Conservation (phyloP, 2,888 invertebrate genomes). For the Osmoderma eremita region DNA sequence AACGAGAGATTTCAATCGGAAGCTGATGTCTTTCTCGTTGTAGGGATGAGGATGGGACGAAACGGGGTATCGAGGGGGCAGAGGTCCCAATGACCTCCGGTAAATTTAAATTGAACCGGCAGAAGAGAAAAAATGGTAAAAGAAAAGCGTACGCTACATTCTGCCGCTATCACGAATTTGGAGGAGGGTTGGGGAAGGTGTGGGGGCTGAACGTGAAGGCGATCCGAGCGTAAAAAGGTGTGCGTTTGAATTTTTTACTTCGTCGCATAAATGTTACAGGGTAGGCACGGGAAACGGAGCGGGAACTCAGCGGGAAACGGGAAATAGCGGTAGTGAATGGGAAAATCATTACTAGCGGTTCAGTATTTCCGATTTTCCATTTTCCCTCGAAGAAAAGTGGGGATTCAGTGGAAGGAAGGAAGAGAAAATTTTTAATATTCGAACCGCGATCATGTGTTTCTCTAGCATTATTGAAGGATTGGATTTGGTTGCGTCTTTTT, state of each 20-base stretch:
- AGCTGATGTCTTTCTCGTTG: no score
- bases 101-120: not conserved
- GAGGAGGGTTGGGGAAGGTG: not conserved
- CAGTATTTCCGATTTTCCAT: not conserved
- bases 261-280: slow-evolving; percentile 14
- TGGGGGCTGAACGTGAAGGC: not conserved
- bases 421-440: no score
- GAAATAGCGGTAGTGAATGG: slow-evolving; percentile 12
- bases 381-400: not conserved
- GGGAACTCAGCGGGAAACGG: slow-evolving; percentile 8
- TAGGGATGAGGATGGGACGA: no score
- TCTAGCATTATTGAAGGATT: no score
- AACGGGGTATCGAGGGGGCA: not conserved
- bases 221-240: slow-evolving; percentile 2
- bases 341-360: slow-evolving; percentile 25
- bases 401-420: no score
- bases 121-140: not conserved
- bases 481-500: not conserved
- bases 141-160: not conserved
- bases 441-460: no score
- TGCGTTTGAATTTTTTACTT: slow-evolving; percentile 25
- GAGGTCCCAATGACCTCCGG: not conserved
- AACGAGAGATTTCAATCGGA: slow-evolving; percentile 5
- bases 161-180: not conserved
- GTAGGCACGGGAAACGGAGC: not conserved